These are phyloP conservation scores for Catostylus mosaicus DNA, from an alignment of 30 jellyfish, hydroid and myxozoan species.

Conservation along the genomic window DNA sequence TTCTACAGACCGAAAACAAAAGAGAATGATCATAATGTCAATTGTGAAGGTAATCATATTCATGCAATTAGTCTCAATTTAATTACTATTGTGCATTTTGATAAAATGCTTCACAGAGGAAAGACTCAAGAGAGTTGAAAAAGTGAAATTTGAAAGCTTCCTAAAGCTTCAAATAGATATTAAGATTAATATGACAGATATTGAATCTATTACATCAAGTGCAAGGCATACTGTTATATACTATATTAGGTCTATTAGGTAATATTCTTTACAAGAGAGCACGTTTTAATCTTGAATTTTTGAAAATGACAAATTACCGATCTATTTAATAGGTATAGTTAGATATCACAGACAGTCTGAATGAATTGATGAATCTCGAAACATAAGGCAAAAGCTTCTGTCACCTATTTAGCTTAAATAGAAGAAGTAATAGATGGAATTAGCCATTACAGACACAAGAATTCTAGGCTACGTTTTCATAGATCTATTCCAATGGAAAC, in stretches of 20 bases:
- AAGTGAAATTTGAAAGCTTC: too few species aligned
- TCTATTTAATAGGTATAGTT: too few species aligned
- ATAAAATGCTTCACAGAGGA: not conserved
- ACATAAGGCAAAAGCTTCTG: too few species aligned
- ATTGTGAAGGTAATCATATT: constrained; percentile 11
- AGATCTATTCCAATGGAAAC: not conserved
- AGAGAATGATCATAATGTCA: not conserved
- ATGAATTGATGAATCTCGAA: not conserved
- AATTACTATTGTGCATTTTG: not conserved
- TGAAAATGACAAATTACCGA: too few species aligned
- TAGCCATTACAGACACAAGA: not conserved
- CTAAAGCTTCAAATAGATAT: not conserved
- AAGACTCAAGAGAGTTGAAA: not conserved
- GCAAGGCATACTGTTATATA: not conserved
- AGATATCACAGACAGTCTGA: too few species aligned
- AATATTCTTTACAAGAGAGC: too few species aligned
- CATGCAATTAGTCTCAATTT: not conserved
- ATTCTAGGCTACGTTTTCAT: not conserved
- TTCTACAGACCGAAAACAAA: constrained; percentile 12
- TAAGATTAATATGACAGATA: not conserved
- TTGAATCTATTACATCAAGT: not conserved
- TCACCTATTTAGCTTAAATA: not conserved
- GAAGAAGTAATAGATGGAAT: not conserved
- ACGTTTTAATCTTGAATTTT: too few species aligned
- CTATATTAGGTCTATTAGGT: too few species aligned